These are phyloP conservation scores for Euproctis similis DNA, from an alignment of 2,888 invertebrate species.

Conservation along the genomic window DNA sequence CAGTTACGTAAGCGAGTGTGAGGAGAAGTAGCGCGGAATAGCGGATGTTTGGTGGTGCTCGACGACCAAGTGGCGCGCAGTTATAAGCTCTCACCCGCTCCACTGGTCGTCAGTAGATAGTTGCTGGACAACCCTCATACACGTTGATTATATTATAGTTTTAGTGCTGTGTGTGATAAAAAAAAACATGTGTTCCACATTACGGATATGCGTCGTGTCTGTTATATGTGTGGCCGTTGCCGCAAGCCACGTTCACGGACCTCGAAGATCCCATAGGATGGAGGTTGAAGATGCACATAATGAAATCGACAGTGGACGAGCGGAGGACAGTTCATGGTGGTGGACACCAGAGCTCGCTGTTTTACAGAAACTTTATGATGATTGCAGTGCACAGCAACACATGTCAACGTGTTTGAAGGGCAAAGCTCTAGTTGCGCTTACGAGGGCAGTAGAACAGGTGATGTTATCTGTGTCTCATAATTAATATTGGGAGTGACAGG, in stretches of 20 bases:
- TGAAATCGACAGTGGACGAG: slow-evolving; percentile 68
- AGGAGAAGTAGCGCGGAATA: slow-evolving; percentile 75
- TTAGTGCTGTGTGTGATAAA: slow-evolving; percentile 58
- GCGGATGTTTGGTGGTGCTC: slow-evolving; percentile 74
- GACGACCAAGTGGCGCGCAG: slow-evolving; percentile 65
- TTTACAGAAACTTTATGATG: slow-evolving; percentile 78
- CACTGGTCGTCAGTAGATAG: slow-evolving; percentile 65
- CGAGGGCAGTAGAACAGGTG: slow-evolving; percentile 78
- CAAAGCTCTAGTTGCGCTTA: slow-evolving; percentile 75
- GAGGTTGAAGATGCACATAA: slow-evolving; percentile 59
- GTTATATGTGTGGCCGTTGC: slow-evolving; percentile 59
- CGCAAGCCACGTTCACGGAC: slow-evolving; percentile 59
- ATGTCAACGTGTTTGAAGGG: slow-evolving; percentile 77
- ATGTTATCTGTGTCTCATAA: slow-evolving; percentile 26
- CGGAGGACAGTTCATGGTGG: slow-evolving; percentile 70
- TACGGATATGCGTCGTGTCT: slow-evolving; percentile 65
- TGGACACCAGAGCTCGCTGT: slow-evolving; percentile 76
- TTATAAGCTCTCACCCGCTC: slow-evolving; percentile 68
- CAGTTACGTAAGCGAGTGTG: slow-evolving; percentile 75
- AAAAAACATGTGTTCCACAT: slow-evolving; percentile 61
- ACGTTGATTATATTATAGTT: slow-evolving; percentile 57
- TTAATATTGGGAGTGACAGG: too few relatives aligned
- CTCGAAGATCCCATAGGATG: slow-evolving; percentile 63
- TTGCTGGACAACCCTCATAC: slow-evolving; percentile 60
- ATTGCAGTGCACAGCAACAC: slow-evolving; percentile 77